Conservation (phyloP, 2,113 vertebrate genomes). For the Anas platyrhynchos region DNA sequence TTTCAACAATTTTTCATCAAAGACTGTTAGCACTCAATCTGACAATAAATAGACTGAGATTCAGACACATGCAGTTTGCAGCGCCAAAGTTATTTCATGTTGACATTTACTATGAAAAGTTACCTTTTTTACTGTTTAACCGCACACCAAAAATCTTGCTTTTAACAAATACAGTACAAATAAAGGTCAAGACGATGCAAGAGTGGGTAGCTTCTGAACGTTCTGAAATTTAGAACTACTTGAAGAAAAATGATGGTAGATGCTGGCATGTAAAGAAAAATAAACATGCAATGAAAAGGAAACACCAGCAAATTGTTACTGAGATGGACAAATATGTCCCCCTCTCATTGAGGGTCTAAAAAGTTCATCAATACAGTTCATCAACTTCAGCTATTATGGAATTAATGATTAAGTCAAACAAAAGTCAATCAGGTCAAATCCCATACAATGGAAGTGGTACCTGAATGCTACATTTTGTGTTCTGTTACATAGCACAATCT, state of each 20-base stretch:
- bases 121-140: background rate
- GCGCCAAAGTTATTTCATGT: background rate
- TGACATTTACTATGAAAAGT: background rate
- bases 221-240: background rate
- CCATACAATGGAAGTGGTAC: background rate
- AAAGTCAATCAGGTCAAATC: background rate
- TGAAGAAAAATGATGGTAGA: background rate
- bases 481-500: background rate
- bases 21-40: constrained; percentile 17
- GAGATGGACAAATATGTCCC: background rate
- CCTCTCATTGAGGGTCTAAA: background rate
- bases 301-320: background rate
- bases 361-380: background rate
- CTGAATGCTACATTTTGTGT: background rate
- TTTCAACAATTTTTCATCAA: constrained; percentile 44
- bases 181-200: background rate
- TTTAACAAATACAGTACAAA: background rate
- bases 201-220: background rate
- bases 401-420: background rate
- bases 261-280: background rate
- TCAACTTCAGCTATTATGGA: background rate
- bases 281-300: background rate
- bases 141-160: background rate
- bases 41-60: constrained; percentile 22
- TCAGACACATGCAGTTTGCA: constrained; percentile 2